Evolutionary conservation across 2,888 invertebrate genomes (phyloP), one percentile per base, ranked within the genome.

Genomic region (Drosophila yooni): DNA sequence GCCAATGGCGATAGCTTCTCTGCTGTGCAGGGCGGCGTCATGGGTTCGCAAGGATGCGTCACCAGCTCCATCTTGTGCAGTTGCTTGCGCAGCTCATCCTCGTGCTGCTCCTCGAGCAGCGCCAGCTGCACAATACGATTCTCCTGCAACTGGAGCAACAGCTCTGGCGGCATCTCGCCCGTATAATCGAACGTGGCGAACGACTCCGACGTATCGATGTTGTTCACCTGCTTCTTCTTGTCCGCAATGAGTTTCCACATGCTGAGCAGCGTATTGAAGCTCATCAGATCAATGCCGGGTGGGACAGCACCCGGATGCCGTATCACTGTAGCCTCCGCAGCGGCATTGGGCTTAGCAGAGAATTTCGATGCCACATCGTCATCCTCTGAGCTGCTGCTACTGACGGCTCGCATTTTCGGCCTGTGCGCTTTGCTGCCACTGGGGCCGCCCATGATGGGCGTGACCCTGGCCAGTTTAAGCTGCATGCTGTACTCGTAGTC

Each of bases 231-330:
- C 68, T 88, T 84, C 66, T 91, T 88, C 53, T 90, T 91, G 51
- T 92, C 91, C 33, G 91, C 83, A 27, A 92, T 91, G 34, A 91
- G 69, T 60, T 91, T 86, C 92, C 91, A 92, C 83, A 91, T 88
- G 66, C 81, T 89, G 18, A 91, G 85, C 60, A 92, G 61, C 29
- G 83, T 80, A 43, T 72, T 87, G 46, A 87, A 87, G 48, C 83
- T 87, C 76, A 79, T 84, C 50, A 85, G 53, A 68, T 87, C 81
- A 15, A 81, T 79, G 71, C 74, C 81, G 10, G 79, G 56, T 7
- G 69, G 59, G 3, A 50, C 50, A 29, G 60, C 34, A 43, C 51
- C n/a, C 0, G 63, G n/a, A 29, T 38, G 56, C 1, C 38, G 25
- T 29, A 46, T 11, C 54, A 68, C 29, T 5, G 46, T 48, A 15